Evolutionary conservation across 23 tunicate genomes (phyloP).

Genomic region (Trididemnum miniatum): DNA sequence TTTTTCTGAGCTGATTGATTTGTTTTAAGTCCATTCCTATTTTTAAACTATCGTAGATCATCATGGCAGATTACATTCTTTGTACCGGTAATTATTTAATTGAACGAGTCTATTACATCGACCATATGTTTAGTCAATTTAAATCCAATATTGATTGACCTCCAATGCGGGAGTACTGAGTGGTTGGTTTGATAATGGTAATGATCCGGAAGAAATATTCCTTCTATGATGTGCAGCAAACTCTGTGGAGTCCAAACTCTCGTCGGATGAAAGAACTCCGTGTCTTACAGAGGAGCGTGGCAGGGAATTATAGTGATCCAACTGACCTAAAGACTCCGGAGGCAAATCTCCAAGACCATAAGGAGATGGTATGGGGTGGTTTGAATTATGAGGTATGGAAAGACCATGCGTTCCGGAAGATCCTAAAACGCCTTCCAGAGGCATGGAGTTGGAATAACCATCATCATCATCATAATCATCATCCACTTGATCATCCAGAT

Average conservation of each 20-base stretch:
- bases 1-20: no score
- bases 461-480: conserved; percentile 34
- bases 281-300: not conserved
- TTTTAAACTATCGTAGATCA: no score
- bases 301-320: not conserved
- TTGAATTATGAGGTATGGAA: not conserved
- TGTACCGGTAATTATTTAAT: no score
- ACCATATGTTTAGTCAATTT: no score
- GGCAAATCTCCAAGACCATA: not conserved
- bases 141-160: conserved; percentile 21
- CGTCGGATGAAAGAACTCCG: not conserved
- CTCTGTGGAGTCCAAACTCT: conserved; percentile 6
- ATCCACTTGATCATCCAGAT: not conserved
- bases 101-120: no score
- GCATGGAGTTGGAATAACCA: conserved; percentile 51
- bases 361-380: not conserved
- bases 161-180: not conserved
- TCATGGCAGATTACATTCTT: no score
- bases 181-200: not conserved
- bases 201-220: conserved; percentile 6
- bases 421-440: conserved; percentile 42
- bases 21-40: no score
- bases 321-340: not conserved
- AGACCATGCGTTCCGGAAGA: conserved; percentile 23
- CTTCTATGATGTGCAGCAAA: not conserved